Evolutionary conservation across 2,797 vertebrate species (phyloP), one percentile per base, ranked within the genome.

Genomic region (Aphelocoma californica): DNA sequence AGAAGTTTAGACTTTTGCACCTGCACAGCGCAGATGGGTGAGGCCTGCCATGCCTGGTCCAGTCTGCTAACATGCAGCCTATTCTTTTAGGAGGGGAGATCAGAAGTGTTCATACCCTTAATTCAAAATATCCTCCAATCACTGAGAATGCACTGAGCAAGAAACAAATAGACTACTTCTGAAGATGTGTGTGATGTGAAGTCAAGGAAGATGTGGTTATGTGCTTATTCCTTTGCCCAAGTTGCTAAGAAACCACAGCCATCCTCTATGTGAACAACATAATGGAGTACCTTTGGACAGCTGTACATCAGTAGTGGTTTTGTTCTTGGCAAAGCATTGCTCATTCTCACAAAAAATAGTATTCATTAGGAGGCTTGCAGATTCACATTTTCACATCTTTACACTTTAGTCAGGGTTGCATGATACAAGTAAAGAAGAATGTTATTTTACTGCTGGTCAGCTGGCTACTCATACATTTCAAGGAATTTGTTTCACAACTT

Each of bases 21-120:
- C 8, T 45, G 57, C 3, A 4, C 69, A 44, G 34, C 2, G 12
- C 4, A 23, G 29, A 12, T 12, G 18, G 11, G 7, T 14, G 26
- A 57, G 4, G 11, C 5, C 15, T 24, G 56, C 40, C 53, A 25
- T 24, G 26, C 16, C 23, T 42, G 6, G 9, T 58, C 15, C 14
- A 14, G 15, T 13, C n/a, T 44, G 42, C n/a, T 44, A 50, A 54
- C 40, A 26, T 0, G 1, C 3, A 64, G 19, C 11, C 5, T 34
- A 7, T 15, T 32, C 12, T 38, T 65, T 53, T 3, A 31, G 14
- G 44, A 25, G 10, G 5, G 16, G 10, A 74, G 6, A 28, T 2
- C 7, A 4, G 7, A 36, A 70, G 3, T 40, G 21, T 10, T 45
- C 21, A 13, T 10, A 23, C 7, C 7, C 25, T 51, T 60, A 70